These are phyloP conservation scores for Enteromius thamalakanensis DNA, from an alignment of 2,797 vertebrate genomes.

Conservation along the genomic window DNA sequence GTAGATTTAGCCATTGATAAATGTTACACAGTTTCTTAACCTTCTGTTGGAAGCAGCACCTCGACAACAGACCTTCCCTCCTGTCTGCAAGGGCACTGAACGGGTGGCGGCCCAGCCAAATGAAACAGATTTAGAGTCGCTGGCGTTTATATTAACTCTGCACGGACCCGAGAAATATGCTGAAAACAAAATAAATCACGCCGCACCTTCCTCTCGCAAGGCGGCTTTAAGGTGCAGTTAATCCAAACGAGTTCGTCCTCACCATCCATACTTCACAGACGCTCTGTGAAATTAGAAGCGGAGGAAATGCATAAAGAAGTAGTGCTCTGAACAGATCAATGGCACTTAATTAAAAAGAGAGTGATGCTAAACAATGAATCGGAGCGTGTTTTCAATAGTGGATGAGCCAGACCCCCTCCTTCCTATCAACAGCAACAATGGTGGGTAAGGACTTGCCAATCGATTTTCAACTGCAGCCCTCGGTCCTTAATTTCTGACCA, in stretches of 20 bases:
- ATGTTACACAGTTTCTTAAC: slow-evolving; percentile 67
- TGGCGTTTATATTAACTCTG: slow-evolving; percentile 63
- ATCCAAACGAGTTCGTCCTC: slow-evolving; percentile 60
- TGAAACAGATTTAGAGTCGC: slow-evolving; percentile 65
- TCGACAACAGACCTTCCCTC: slow-evolving; percentile 68
- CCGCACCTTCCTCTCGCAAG: slow-evolving; percentile 52
- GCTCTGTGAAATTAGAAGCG: slow-evolving; percentile 63
- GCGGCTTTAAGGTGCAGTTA: slow-evolving; percentile 69
- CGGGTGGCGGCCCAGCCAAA: slow-evolving; percentile 59
- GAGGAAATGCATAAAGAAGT: slow-evolving; percentile 66
- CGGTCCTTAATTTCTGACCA: slow-evolving; percentile 44
- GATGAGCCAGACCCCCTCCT: slow-evolving; percentile 51
- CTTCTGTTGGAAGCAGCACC: slow-evolving; percentile 64
- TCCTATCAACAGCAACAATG: slow-evolving; percentile 56
- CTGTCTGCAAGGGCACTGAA: slow-evolving; percentile 55
- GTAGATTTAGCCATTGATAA: slow-evolving; percentile 64
- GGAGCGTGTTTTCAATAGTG: slow-evolving; percentile 64
- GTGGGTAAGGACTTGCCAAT: slow-evolving; percentile 64
- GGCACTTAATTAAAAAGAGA: slow-evolving; percentile 73
- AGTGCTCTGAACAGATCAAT: slow-evolving; percentile 70
- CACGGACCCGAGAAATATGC: slow-evolving; percentile 48
- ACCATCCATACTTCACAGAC: slow-evolving; percentile 62
- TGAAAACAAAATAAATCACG: slow-evolving; percentile 69
- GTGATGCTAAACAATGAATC: slow-evolving; percentile 68
- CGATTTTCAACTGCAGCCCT: slow-evolving; percentile 52